Base-by-base conservation (phyloP, 2,797 vertebrate genomes). In the Gymnoscopelus braueri region DNA sequence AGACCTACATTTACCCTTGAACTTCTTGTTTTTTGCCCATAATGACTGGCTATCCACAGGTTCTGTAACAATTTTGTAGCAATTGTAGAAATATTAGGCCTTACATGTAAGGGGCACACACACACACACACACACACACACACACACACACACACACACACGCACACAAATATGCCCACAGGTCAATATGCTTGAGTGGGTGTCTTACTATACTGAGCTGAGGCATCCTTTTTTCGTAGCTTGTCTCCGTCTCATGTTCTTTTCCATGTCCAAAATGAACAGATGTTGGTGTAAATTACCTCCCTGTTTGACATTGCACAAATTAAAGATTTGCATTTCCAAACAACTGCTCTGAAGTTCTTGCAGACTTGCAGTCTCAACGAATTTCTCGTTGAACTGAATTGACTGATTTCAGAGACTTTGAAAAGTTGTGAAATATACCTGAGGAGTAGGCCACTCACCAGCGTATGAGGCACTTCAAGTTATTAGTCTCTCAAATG, bases 251-350 rank as follows among this genome's bases (percentile, higher is more conserved):
- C 93, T 65, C 83, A 94, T 94, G 94, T 94, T 95, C 92, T 95
- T 95, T 95, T 92, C 93, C 92, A 93, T 95, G 93, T 94, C 93
- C 92, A 91, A 94, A 95, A 94, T 93, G 95, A 97, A 95, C 96
- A 97, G 96, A 96, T 96, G 96, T 96, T 96, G 91, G 93, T 95
- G 94, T 96, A 96, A 96, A 97, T 98, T 95, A 94, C 94, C 92
- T 94, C 92, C 89, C 91, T 83, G 89, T 94, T 94, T 95, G 94
- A 95, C 94, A 92, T 92, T 93, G 93, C 91, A 92, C 95, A 96
- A 96, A 98, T 96, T 95, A 96, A 96, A 97, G 94, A 94, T 94
- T 94, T 94, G 95, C 95, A 96, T 97, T 89, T 81, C 91, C 95
- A 96, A 96, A 93, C 92, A 94, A 91, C 91, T 81, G 85, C 80